Evolutionary conservation across 1,140 invertebrate species (phyloP).

Genomic region (Zaprionus taronus): DNA sequence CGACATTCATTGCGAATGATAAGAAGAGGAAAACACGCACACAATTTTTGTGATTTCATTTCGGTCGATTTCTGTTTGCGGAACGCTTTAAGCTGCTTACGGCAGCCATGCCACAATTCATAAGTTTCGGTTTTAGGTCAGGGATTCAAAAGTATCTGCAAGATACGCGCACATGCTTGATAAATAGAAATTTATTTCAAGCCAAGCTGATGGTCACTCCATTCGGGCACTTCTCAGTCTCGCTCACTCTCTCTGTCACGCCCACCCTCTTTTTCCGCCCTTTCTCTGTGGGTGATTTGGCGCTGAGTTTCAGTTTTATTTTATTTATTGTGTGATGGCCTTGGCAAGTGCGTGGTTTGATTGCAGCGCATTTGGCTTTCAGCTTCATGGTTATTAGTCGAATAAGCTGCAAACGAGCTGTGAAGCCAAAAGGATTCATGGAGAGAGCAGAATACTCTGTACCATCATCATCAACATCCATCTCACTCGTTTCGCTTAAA

Average conservation of each 20-base stretch:
- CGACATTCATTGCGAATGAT: constrained; percentile 31
- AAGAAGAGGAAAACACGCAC: constrained; percentile 18
- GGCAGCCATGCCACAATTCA: constrained; percentile 24
- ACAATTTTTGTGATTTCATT: constrained; percentile 54
- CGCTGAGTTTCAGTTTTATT: constrained; percentile 28
- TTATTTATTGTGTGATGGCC: constrained; percentile 19
- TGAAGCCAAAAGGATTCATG: not conserved
- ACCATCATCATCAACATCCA: not conserved
- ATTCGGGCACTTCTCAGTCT: not conserved
- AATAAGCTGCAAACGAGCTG: not conserved
- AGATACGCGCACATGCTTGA: constrained; percentile 30
- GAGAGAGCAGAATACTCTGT: not conserved
- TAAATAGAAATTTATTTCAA: constrained; percentile 30
- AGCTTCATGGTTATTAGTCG: constrained; percentile 23
- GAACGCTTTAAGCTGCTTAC: constrained; percentile 52
- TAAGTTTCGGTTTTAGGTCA: constrained; percentile 31
- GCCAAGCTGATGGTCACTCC: constrained; percentile 17
- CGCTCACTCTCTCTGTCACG: no score
- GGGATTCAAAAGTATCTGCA: constrained; percentile 38
- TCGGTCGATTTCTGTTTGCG: constrained; percentile 49
- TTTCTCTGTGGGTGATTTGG: constrained; percentile 31
- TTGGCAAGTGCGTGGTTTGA: constrained; percentile 31
- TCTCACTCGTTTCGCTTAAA: no score
- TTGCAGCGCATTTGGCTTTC: constrained; percentile 19
- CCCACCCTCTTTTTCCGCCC: not conserved